Base-by-base conservation (phyloP, 2,888 invertebrate genomes). In the Isoperla grammatica region DNA sequence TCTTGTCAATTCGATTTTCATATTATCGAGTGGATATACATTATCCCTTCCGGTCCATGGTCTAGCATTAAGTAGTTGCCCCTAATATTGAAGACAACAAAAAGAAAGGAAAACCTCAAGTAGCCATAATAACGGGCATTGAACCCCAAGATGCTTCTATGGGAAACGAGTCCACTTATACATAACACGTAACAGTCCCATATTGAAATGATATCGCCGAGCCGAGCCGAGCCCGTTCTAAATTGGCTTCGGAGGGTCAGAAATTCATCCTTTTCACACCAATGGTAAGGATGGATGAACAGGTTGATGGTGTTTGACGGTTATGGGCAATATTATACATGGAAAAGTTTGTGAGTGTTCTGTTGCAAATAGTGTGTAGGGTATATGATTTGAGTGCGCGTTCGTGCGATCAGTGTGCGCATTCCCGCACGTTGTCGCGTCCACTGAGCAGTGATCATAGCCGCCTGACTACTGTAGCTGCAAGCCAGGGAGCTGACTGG, bases 211-310 rank as follows among this genome's bases (percentile, higher is more conserved):
- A 29, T 29, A 29, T 29, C 29, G 8, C 29, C 29, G 8, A 29
- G 29, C 4, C 29, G 4, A 8, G 8, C 29, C 29, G 8, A 29
- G 29, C 4, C 29, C 8, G 29, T 29, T 46, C 46, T 20, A 46
- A 20, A 46, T n/a, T 46, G n/a, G 19, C 46, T 19, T 42, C 42
- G 3, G 19, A 29, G 29, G 49, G 49, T 49, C 49, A 49, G 22
- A 49, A 49, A 49, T 49, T 49, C 49, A 49, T 49, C 29, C 29
- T 29, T 22, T 49, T 49, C 49, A 29, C 49, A 49, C 49, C 49
- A 29, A 29, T 29, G 29, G 22, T 29, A 29, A 23, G 49, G 29
- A n/a, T 49, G 49, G 29, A 8, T 29, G 49, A 20, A n/a, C 49
- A 49, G n/a, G 35, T 23, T 49, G 29, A 49, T 49, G 46, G 49